phyloP scores from a whole-genome alignment of 30 jellyfish, hydroid and myxozoan genomes.

The Nemopilema nomurai region DNA sequence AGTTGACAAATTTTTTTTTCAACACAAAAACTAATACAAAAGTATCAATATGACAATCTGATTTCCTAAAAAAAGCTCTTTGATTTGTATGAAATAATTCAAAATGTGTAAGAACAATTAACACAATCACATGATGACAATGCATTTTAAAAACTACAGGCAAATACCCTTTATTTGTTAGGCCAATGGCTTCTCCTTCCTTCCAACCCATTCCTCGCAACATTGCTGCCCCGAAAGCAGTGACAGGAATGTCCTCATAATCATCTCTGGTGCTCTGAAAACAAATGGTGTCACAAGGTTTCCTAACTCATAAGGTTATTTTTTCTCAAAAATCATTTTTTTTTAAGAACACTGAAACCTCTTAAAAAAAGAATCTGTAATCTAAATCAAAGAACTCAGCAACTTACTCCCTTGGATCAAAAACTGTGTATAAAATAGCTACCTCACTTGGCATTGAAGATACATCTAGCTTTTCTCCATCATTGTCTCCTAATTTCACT shows the following conservation, averaged over 20 bases:
- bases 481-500: slow-evolving; percentile 56
- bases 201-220: slow-evolving; percentile 99
- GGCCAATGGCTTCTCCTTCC: slow-evolving; percentile 96
- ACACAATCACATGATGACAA: too few relatives aligned
- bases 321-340: too few relatives aligned
- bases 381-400: not conserved
- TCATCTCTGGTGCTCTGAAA: slow-evolving; percentile 88
- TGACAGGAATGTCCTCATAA: slow-evolving; percentile 83
- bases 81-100: too few relatives aligned
- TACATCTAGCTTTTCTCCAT: slow-evolving; percentile 60
- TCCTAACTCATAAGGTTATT: too few relatives aligned
- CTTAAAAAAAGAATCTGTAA: not conserved
- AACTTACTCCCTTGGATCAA: not conserved
- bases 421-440: not conserved
- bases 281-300: too few relatives aligned
- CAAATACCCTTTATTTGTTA: slow-evolving; percentile 83
- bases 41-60: too few relatives aligned
- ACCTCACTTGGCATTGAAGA: slow-evolving; percentile 83
- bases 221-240: slow-evolving; percentile 96
- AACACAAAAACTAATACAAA: too few relatives aligned
- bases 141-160: too few relatives aligned
- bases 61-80: too few relatives aligned
- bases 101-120: too few relatives aligned
- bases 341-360: too few relatives aligned
- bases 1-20: not conserved